A percentile compares a stretch with the other conserved stretches of the same genome.
Evolutionary conservation across 1,140 invertebrate species (phyloP).

Genomic region (Calosoma granatense): DNA sequence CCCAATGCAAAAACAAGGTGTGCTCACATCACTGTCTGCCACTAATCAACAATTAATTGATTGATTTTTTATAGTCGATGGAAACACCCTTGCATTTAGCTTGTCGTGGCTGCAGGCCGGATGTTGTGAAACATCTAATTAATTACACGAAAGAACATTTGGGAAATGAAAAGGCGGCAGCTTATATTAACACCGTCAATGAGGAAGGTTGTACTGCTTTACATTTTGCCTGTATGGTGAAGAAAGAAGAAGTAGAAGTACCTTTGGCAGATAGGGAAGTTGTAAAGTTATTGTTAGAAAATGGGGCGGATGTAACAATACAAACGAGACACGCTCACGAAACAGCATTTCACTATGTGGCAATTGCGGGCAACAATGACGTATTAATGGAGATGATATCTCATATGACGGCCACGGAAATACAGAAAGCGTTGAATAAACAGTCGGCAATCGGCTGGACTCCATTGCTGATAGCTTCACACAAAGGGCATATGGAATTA

Average conservation of each 20-base stretch:
- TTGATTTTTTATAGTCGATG: background rate
- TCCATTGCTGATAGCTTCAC: slow-evolving; percentile 84
- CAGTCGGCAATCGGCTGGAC: slow-evolving; percentile 92
- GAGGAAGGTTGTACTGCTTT: slow-evolving; percentile 89
- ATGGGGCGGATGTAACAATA: slow-evolving; percentile 77
- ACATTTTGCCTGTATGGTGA: slow-evolving; percentile 78
- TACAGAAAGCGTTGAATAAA: slow-evolving; percentile 87
- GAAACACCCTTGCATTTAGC: slow-evolving; percentile 92
- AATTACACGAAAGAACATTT: slow-evolving; percentile 70
- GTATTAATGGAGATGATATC: slow-evolving; percentile 88
- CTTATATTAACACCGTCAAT: slow-evolving; percentile 71
- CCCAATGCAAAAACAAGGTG: slow-evolving; percentile 82
- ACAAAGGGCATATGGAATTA: slow-evolving; percentile 64
- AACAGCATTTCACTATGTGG: slow-evolving; percentile 92
- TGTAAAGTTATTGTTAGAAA: slow-evolving; percentile 76
- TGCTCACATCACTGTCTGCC: slow-evolving; percentile 11
- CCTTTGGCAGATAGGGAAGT: slow-evolving; percentile 83
- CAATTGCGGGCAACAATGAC: slow-evolving; percentile 90
- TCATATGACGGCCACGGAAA: slow-evolving; percentile 73
- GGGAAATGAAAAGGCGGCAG: slow-evolving; percentile 55
- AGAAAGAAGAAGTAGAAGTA: slow-evolving; percentile 59
- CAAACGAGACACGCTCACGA: slow-evolving; percentile 80
- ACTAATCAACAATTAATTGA: too few relatives aligned
- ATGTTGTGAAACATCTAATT: slow-evolving; percentile 76
- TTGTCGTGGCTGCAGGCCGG: slow-evolving; percentile 71